phyloP scores from a whole-genome alignment of 2,888 invertebrate genomes.

The Drosophila rubida region DNA sequence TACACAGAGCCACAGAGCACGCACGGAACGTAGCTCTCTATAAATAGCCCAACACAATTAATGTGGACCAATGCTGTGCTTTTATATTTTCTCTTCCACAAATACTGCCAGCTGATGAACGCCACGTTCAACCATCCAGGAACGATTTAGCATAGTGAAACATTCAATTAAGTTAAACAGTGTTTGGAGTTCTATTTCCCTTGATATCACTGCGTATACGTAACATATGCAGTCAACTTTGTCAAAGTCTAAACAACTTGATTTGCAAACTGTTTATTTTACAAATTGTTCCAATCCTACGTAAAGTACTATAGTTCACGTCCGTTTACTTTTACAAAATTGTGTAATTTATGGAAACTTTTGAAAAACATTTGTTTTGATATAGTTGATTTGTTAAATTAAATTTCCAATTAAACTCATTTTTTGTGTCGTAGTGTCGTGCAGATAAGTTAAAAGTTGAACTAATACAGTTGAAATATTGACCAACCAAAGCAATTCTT shows the following conservation, averaged over 20 bases:
- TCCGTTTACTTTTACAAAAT: too few relatives aligned
- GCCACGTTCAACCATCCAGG: neutral
- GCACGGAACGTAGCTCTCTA: conserved; percentile 49
- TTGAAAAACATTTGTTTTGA: too few relatives aligned
- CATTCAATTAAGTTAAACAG: neutral
- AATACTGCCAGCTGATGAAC: conserved; percentile 1
- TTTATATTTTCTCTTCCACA: neutral
- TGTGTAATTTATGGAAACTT: too few relatives aligned
- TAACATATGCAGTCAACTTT: neutral
- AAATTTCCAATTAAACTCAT: too few relatives aligned
- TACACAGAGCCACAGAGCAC: conserved; percentile 9
- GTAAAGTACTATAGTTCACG: too few relatives aligned
- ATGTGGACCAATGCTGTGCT: conserved; percentile 56
- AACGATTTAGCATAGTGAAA: neutral
- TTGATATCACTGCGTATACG: neutral
- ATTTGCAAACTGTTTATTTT: too few relatives aligned
- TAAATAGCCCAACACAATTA: conserved; percentile 60
- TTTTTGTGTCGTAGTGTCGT: too few relatives aligned
- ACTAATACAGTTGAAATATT: too few relatives aligned
- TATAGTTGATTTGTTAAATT: too few relatives aligned
- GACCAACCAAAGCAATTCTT: neutral
- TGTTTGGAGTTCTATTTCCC: neutral
- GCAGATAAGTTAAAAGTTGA: too few relatives aligned
- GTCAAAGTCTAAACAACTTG: too few relatives aligned
- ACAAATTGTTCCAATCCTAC: too few relatives aligned